phyloP scores from a whole-genome alignment of 2,888 invertebrate species.

The Flexamia atlantica region DNA sequence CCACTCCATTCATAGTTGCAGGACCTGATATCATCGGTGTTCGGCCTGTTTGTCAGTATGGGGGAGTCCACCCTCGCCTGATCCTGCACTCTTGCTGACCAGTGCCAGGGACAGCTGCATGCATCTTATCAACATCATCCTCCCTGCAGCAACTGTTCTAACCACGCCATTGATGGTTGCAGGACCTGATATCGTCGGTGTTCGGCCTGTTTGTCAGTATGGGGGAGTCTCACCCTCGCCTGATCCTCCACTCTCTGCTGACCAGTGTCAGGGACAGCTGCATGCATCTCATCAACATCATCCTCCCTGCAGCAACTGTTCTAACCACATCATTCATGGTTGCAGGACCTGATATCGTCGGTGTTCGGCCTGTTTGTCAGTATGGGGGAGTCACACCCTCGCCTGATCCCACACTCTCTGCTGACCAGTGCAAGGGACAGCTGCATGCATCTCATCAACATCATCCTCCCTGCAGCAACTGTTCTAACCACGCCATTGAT shows the following conservation, averaged over 20 bases:
- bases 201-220: conserved; percentile 83
- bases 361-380: conserved; percentile 84
- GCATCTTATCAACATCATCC: conserved; percentile 83
- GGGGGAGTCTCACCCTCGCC: conserved; percentile 77
- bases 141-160: conserved; percentile 90
- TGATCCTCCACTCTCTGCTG: conserved; percentile 77
- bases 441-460: conserved; percentile 81
- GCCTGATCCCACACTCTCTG: conserved; percentile 77
- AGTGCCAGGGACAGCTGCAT: conserved; percentile 78
- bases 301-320: conserved; percentile 88
- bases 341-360: conserved; percentile 84
- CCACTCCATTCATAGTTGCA: conserved; percentile 78
- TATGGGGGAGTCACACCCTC: conserved; percentile 77
- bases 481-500: conserved; percentile 88
- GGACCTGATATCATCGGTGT: conserved; percentile 84
- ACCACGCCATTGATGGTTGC: no score
- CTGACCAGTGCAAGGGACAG: conserved; percentile 77
- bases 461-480: conserved; percentile 88
- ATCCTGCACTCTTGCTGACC: conserved; percentile 77
- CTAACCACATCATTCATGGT: no score
- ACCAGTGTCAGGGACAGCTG: conserved; percentile 77
- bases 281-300: conserved; percentile 82
- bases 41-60: conserved; percentile 82
- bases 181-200: conserved; percentile 84
- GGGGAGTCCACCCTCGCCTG: conserved; percentile 78